These are phyloP conservation scores for Liasis olivaceus DNA, from an alignment of 2,797 vertebrate species.

Conservation along the genomic window DNA sequence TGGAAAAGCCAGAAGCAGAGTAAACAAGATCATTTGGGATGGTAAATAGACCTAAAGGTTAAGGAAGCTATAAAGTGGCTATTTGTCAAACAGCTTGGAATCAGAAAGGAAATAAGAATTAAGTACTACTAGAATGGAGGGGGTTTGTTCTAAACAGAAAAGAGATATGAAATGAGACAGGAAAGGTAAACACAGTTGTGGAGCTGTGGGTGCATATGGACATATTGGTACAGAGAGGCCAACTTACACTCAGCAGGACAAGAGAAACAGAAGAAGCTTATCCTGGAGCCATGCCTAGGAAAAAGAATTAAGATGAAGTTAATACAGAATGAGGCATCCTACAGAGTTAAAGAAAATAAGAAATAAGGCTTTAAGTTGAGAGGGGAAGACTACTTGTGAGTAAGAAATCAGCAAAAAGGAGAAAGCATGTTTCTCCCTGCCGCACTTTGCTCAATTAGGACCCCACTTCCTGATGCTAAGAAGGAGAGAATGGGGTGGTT, in stretches of 20 bases:
- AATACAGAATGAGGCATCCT: not conserved
- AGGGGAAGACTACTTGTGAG: not conserved
- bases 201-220: not conserved
- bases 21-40: not conserved
- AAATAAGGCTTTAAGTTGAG: not conserved
- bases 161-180: not conserved
- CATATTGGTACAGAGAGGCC: not conserved
- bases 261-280: not conserved
- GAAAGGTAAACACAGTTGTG: not conserved
- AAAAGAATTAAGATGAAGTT: not conserved
- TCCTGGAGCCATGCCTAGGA: not conserved
- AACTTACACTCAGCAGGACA: not conserved
- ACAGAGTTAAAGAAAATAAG: not conserved
- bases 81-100: not conserved
- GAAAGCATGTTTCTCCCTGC: not conserved
- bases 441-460: not conserved
- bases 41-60: not conserved
- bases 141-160: not conserved
- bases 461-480: not conserved
- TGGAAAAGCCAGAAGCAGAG: not conserved
- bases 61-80: not conserved
- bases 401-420: not conserved
- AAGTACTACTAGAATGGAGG: not conserved
- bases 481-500: not conserved
- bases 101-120: too few species aligned